A percentile compares a stretch with the other conserved stretches of the same genome.
Evolutionary conservation across 2,888 invertebrate species (phyloP).

Genomic region (Zelleria hepariella): DNA sequence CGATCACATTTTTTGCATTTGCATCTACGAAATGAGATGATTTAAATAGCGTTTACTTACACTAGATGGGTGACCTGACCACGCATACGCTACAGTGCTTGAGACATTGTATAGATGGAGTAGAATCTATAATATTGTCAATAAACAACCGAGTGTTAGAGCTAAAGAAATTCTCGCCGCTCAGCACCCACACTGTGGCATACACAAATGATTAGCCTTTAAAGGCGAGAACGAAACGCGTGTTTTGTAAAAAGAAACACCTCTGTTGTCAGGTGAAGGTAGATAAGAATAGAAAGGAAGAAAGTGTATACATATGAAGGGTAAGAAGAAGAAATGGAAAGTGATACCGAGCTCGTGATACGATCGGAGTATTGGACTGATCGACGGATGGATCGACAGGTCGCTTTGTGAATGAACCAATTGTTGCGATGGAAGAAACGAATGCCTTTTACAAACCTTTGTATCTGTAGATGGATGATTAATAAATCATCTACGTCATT

Average conservation of each 20-base stretch:
- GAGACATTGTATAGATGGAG: neutral
- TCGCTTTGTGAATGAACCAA: neutral
- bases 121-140: neutral
- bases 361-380: neutral
- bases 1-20: too few species aligned
- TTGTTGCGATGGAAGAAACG: neutral
- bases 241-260: constrained; percentile 30
- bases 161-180: constrained; percentile 23
- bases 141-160: neutral
- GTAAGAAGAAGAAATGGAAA: constrained; percentile 9
- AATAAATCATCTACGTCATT: neutral
- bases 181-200: constrained; percentile 16
- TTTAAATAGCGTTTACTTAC: too few species aligned
- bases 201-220: constrained; percentile 14
- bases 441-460: neutral
- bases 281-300: constrained; percentile 28
- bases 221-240: constrained; percentile 20
- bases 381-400: neutral
- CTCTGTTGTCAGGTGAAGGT: constrained; percentile 16
- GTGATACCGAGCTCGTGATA: neutral
- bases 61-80: too few species aligned
- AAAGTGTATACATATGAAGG: constrained; percentile 15
- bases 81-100: too few species aligned
- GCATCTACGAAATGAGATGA: too few species aligned
- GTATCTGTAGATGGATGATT: neutral